Base-by-base conservation (phyloP, 2,113 vertebrate species). In the Puffinus mauretanicus region DNA sequence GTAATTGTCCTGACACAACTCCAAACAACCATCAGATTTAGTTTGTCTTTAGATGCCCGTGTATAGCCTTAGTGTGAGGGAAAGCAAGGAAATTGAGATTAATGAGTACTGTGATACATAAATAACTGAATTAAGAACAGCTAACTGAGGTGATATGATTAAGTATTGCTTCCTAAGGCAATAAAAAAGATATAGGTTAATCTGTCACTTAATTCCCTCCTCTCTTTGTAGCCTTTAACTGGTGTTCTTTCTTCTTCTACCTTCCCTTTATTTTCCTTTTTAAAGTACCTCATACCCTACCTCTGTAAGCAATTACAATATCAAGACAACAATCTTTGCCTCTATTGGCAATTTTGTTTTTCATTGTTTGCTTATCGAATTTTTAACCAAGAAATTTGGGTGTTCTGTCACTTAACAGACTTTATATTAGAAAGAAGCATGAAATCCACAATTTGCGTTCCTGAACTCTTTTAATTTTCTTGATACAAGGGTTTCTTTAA, bases 71-170 rank as follows among this genome's bases (percentile, higher is more conserved):
- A 46, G 26, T 12, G 13, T 34, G 61, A 90, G 7, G 38, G 34
- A 72, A 61, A 86, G 11, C 20, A 62, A 81, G 64, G 18, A 69
- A 86, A 88, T 29, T 46, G 20, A 78, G 67, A 90, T 47, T 38
- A 78, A 75, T 52, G 44, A 47, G 3, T 40, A 55, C 18, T 67
- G 25, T n/a, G 29, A 38, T 66, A 70, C 9, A 76, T 72, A 95
- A 90, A 90, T 55, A 91, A 88, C 69, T 78, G 21, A 85, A 93
- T 62, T 73, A 96, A 69, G 64, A 78, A 90, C 73, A 89, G 24
- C 38, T 93, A 88, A 69, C 61, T 67, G 6, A 55, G 21, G 49
- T 66, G 24, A 75, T 79, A 57, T 18, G 20, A 93, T 92, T 86
- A 90, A 79, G 15, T 24, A 71, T 52, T 51, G 13, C 44, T 90